phyloP scores from a whole-genome alignment of 2,888 invertebrate species.

The Lamellibrachia columna region DNA sequence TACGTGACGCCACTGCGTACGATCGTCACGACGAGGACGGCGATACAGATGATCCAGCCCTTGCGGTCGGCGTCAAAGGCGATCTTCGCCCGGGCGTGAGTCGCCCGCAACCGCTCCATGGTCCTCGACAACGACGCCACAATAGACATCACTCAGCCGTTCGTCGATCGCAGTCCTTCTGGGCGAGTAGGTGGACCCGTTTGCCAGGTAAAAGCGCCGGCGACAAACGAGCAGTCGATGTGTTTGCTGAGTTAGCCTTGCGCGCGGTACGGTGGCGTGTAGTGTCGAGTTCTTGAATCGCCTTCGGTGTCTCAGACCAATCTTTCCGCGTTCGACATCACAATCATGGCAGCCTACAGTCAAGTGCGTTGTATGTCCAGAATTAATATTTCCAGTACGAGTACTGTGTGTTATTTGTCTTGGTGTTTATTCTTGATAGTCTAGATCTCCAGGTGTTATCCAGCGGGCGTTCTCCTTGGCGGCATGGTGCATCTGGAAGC shows the following conservation, averaged over 20 bases:
- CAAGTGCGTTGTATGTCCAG: background rate
- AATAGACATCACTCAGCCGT: background rate
- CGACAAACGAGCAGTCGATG: background rate
- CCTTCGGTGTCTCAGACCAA: background rate
- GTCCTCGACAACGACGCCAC: background rate
- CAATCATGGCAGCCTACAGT: background rate
- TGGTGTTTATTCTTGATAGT: background rate
- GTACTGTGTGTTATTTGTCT: background rate
- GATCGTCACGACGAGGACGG: slow-evolving; percentile 47
- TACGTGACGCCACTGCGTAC: slow-evolving; percentile 48
- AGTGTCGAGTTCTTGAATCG: background rate
- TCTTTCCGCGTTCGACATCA: background rate
- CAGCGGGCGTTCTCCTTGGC: background rate
- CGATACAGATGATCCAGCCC: slow-evolving; percentile 48
- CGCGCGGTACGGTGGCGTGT: background rate
- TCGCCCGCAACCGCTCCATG: background rate
- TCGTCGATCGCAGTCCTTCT: background rate
- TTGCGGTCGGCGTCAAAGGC: slow-evolving; percentile 32
- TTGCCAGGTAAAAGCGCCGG: background rate
- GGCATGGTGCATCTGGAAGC: background rate
- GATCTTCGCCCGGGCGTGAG: slow-evolving; percentile 17
- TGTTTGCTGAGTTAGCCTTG: background rate
- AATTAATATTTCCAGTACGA: background rate
- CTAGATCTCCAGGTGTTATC: background rate
- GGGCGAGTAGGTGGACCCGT: background rate